Evolutionary conservation across 2,113 vertebrate genomes (phyloP).

Genomic region (Mustela lutreola): DNA sequence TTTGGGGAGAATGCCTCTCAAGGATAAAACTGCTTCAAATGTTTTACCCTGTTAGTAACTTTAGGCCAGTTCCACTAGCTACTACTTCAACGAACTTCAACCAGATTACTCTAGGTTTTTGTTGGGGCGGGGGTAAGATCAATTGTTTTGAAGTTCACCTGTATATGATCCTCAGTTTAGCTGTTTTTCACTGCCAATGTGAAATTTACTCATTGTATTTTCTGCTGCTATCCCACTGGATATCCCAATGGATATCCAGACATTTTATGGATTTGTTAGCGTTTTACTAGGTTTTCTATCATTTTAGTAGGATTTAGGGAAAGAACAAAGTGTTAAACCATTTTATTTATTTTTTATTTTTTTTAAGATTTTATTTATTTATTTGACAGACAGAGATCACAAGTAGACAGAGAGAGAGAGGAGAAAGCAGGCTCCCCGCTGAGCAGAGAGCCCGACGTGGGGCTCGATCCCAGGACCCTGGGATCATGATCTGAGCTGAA

Average conservation of each 20-base stretch:
- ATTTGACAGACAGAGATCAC: too few relatives aligned
- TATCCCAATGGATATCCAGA: neutral
- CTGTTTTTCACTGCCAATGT: neutral
- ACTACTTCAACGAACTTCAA: neutral
- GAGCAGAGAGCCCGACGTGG: too few relatives aligned
- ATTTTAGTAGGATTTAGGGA: neutral
- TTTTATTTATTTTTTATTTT: neutral
- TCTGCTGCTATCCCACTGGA: neutral
- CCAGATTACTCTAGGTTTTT: neutral
- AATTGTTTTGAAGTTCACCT: neutral
- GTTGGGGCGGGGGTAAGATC: neutral
- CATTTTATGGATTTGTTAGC: neutral
- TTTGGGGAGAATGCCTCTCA: neutral
- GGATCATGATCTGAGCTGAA: too few relatives aligned
- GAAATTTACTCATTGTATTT: neutral
- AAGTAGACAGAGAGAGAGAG: too few relatives aligned
- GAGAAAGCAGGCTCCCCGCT: too few relatives aligned
- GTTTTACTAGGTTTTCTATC: constrained; percentile 3
- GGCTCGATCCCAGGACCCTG: too few relatives aligned
- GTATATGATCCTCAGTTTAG: neutral
- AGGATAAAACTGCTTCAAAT: neutral
- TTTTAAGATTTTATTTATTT: too few relatives aligned
- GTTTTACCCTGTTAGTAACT: neutral
- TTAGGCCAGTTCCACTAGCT: neutral
- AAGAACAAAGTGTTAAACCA: neutral